Conservation (phyloP, 2,888 invertebrate species). For the Hypomecis punctinalis region DNA sequence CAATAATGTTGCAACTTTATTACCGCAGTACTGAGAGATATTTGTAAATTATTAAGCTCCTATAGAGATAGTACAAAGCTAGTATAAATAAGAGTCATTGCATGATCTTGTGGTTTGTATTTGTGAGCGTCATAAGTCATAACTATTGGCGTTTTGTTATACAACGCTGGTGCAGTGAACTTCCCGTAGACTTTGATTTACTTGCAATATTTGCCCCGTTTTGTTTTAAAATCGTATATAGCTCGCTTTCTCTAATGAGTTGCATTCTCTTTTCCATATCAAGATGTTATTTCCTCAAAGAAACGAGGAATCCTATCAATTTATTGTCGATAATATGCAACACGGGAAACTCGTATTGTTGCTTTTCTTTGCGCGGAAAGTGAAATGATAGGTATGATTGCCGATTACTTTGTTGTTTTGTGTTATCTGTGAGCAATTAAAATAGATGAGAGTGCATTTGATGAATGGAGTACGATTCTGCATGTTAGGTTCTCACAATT, state of each 20-base stretch:
- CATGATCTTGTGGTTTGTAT: constrained; percentile 1
- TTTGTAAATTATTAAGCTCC: constrained; percentile 2
- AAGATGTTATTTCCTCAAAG: constrained; percentile 37
- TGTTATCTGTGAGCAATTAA: constrained; percentile 32
- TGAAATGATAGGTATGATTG: constrained; percentile 37
- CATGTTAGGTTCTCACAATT: constrained; percentile 24
- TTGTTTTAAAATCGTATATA: constrained; percentile 48
- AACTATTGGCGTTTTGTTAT: constrained; percentile 6
- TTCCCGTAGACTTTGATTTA: constrained; percentile 38
- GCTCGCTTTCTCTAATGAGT: constrained; percentile 55
- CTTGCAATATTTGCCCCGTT: constrained; percentile 38
- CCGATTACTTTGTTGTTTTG: constrained; percentile 35
- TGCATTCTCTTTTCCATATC: constrained; percentile 45
- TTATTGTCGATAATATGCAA: constrained; percentile 42
- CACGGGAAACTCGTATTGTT: constrained; percentile 40
- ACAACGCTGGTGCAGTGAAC: constrained; percentile 9
- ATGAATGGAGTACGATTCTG: constrained; percentile 10
- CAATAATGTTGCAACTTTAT: constrained; percentile 15
- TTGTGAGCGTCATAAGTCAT: too few species aligned
- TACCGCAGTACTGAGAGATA: background rate
- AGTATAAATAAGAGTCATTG: background rate
- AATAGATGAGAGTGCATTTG: constrained; percentile 25
- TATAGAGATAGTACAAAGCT: background rate
- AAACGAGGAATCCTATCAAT: constrained; percentile 41
- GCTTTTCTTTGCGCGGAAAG: constrained; percentile 40